Conservation (phyloP, 2,113 vertebrate species). For the Nesogale talazaci region DNA sequence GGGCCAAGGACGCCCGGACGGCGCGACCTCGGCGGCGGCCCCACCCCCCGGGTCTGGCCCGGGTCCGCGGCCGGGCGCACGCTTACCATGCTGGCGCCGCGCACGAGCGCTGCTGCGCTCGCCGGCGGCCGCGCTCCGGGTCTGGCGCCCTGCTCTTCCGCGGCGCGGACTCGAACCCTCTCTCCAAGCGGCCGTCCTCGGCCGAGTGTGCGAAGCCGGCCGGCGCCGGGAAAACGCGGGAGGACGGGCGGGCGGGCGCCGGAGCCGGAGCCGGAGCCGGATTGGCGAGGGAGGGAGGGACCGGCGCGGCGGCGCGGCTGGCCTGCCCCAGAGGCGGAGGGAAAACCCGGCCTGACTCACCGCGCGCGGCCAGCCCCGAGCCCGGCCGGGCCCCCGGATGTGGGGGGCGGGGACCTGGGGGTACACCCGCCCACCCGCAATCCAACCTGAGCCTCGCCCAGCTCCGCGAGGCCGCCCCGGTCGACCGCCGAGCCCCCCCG, state of each 20-base stretch:
- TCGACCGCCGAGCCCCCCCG: neutral
- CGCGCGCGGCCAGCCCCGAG: conserved; percentile 36
- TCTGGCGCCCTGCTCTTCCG: conserved; percentile 12
- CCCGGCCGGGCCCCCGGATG: conserved; percentile 70
- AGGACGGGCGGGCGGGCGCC: conserved; percentile 7
- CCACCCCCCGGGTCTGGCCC: neutral
- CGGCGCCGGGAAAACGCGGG: conserved; percentile 70
- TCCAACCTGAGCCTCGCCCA: conserved; percentile 60
- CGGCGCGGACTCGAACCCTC: conserved; percentile 65
- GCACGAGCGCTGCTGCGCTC: neutral
- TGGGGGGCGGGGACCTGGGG: conserved; percentile 57
- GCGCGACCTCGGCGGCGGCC: neutral
- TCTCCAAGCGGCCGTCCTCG: neutral
- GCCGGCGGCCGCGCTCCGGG: neutral
- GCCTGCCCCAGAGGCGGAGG: conserved; percentile 69
- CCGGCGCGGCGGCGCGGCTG: conserved; percentile 30
- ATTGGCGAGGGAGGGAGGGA: conserved; percentile 63
- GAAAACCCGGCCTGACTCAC: conserved; percentile 82
- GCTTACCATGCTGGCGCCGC: conserved; percentile 75
- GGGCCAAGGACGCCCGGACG: conserved; percentile 33
- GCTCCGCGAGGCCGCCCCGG: neutral
- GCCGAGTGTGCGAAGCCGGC: conserved; percentile 26
- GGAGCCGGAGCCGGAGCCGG: conserved; percentile 62
- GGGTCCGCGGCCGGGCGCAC: neutral
- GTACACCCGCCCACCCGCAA: conserved; percentile 41